These are phyloP conservation scores for Epinotia nisella DNA, from an alignment of 2,888 invertebrate species.

Conservation along the genomic window DNA sequence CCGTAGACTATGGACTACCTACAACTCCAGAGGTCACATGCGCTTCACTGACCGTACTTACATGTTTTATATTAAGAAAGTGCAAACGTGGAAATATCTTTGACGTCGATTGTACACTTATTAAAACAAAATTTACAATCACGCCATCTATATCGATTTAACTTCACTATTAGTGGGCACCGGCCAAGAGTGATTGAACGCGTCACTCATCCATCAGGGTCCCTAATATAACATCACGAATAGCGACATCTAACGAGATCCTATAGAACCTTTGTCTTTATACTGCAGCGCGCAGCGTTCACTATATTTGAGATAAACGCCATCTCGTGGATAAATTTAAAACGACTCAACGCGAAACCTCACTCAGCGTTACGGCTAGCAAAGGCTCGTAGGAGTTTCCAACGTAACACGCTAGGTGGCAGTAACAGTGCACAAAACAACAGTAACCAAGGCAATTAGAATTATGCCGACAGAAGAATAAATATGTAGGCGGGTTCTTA, in stretches of 20 bases:
- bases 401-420: constrained; percentile 7
- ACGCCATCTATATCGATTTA: background rate
- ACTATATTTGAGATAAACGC: constrained; percentile 6
- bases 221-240: background rate
- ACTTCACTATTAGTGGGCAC: background rate
- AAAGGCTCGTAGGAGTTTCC: background rate
- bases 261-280: background rate
- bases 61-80: too few species aligned
- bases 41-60: too few species aligned
- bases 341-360: background rate
- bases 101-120: background rate
- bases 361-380: background rate
- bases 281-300: background rate
- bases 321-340: background rate
- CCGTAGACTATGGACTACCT: too few species aligned
- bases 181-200: background rate
- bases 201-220: too few species aligned
- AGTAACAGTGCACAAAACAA: background rate
- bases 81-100: too few species aligned
- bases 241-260: constrained; percentile 8
- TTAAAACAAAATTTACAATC: background rate
- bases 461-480: too few species aligned
- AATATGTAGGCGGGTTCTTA: too few species aligned
- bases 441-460: background rate
- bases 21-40: too few species aligned